Percentiles rank a stretch among this genome's conserved stretches.
Evolutionary conservation across 2,113 vertebrate genomes (phyloP).

Genomic region (Isurus oxyrinchus): DNA sequence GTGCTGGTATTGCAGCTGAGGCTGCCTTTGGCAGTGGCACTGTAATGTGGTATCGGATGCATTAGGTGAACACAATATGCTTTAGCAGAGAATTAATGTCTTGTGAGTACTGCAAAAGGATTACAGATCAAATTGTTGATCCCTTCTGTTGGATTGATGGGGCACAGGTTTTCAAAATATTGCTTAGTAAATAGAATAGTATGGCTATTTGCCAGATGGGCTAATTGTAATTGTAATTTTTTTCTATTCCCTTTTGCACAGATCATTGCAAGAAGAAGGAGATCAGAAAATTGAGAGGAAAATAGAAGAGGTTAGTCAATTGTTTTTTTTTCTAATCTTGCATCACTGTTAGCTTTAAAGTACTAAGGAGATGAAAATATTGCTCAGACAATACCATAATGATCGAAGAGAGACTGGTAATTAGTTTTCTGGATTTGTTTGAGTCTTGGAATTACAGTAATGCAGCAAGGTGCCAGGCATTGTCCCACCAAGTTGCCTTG

Average conservation of each 20-base stretch:
- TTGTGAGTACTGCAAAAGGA: not conserved
- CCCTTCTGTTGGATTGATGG: not conserved
- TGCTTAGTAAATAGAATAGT: not conserved
- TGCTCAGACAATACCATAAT: not conserved
- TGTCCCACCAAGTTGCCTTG: not conserved
- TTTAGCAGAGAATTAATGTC: not conserved
- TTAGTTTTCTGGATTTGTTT: not conserved
- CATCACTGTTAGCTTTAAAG: not conserved
- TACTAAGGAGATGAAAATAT: not conserved
- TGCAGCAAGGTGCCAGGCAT: not conserved
- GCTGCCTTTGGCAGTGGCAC: not conserved
- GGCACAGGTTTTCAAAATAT: not conserved
- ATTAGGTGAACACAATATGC: not conserved
- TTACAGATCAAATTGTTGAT: not conserved
- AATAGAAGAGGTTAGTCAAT: constrained; percentile 27
- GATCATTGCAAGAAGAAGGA: constrained; percentile 26
- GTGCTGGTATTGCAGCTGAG: not conserved
- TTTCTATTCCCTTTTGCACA: constrained; percentile 1
- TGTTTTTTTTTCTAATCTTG: not conserved
- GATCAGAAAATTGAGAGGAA: constrained; percentile 26
- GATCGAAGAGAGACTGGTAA: not conserved
- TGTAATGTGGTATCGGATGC: not conserved
- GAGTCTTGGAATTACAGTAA: not conserved
- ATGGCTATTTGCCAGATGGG: not conserved
- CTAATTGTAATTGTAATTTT: not conserved